A percentile compares a stretch with the other conserved stretches of the same genome.
Conservation (phyloP, 2,888 invertebrate genomes). For the Crocallis elinguaria region DNA sequence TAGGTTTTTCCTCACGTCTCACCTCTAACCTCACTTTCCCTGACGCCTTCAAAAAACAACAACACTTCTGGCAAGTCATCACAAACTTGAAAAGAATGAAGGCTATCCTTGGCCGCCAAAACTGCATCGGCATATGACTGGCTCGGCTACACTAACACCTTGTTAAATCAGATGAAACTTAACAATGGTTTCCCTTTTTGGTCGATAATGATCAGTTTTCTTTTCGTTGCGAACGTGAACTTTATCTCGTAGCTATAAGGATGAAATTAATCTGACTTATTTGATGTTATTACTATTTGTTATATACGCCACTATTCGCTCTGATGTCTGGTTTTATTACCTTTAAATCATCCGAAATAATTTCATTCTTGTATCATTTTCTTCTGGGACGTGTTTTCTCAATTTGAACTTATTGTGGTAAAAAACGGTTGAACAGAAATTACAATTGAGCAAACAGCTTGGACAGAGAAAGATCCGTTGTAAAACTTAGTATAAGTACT, state of each 20-base stretch:
- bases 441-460: neutral
- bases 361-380: slow-evolving; percentile 16
- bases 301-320: too few relatives aligned
- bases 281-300: neutral
- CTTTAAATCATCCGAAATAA: slow-evolving; percentile 25
- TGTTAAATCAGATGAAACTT: slow-evolving; percentile 18
- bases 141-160: slow-evolving; percentile 7
- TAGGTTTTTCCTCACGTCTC: slow-evolving; percentile 52
- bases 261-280: neutral
- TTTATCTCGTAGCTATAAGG: neutral
- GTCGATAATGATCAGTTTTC: slow-evolving; percentile 19
- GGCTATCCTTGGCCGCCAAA: slow-evolving; percentile 54
- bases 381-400: too few relatives aligned
- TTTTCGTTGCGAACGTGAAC: slow-evolving; percentile 1
- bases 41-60: slow-evolving; percentile 55
- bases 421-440: neutral
- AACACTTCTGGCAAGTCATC: slow-evolving; percentile 62
- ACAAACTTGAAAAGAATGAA: slow-evolving; percentile 55
- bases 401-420: too few relatives aligned
- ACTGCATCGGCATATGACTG: slow-evolving; percentile 9
- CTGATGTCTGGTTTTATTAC: too few relatives aligned
- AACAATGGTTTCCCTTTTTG: slow-evolving; percentile 26
- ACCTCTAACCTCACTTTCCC: slow-evolving; percentile 75
- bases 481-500: too few relatives aligned
- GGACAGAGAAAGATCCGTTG: too few relatives aligned